Conservation (phyloP, 2,888 invertebrate species). For the Pyrocoelia pectoralis region DNA sequence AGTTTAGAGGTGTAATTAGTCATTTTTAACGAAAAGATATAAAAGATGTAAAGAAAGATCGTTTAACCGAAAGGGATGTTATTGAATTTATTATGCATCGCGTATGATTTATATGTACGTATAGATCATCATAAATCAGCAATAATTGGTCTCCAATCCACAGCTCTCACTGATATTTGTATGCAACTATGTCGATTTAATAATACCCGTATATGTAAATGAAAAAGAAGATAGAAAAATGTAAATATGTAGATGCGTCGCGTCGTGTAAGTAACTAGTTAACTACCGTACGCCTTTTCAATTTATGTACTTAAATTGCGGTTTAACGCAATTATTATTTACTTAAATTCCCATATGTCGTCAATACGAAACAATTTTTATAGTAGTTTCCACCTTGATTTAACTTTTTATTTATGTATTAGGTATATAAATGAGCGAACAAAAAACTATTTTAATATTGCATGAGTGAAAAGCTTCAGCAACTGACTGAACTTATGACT, state of each 20-base stretch:
- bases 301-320: conserved; percentile 23
- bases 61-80: not conserved
- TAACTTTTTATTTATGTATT: too few species aligned
- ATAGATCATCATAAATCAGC: conserved; percentile 38
- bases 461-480: conserved; percentile 15
- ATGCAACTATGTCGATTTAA: conserved; percentile 37
- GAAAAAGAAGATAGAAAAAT: conserved; percentile 12
- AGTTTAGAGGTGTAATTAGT: too few species aligned
- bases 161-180: conserved; percentile 21
- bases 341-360: conserved; percentile 10
- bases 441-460: conserved; percentile 20
- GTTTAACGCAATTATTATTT: conserved; percentile 21
- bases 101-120: conserved; percentile 25
- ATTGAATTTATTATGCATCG: conserved; percentile 1
- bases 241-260: not conserved
- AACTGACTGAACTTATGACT: conserved; percentile 13
- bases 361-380: not conserved
- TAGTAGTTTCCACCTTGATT: conserved; percentile 14
- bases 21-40: not conserved
- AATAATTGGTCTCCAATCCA: conserved; percentile 35
- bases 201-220: conserved; percentile 46
- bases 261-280: conserved; percentile 5
- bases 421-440: not conserved
- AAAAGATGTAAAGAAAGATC: not conserved
- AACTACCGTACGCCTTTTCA: conserved; percentile 27